phyloP scores from a whole-genome alignment of 1,140 invertebrate species.

The Asobara japonica region DNA sequence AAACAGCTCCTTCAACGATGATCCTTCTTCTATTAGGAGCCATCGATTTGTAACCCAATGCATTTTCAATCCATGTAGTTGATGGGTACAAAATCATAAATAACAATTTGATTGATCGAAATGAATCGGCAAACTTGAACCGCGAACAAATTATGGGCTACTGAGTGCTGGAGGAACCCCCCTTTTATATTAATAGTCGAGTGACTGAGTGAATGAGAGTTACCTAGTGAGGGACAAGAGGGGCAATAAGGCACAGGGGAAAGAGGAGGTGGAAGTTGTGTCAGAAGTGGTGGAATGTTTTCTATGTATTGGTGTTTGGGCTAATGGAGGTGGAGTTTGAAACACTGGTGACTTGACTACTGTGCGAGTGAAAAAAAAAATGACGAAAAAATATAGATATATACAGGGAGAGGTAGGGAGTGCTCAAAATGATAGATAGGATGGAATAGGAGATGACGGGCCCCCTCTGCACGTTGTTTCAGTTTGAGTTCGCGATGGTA shows the following conservation, averaged over 20 bases:
- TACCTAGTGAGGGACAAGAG: slow-evolving; percentile 17
- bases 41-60: no score
- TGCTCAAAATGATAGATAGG: slow-evolving; percentile 65
- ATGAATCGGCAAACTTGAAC: slow-evolving; percentile 40
- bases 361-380: not conserved
- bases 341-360: not conserved
- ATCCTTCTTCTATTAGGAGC: no score
- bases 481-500: slow-evolving; percentile 63
- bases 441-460: slow-evolving; percentile 59
- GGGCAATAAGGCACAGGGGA: slow-evolving; percentile 29
- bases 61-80: not conserved
- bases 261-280: slow-evolving; percentile 26
- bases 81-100: not conserved
- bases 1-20: no score
- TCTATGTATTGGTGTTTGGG: not conserved
- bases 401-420: slow-evolving; percentile 35
- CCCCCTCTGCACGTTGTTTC: slow-evolving; percentile 56
- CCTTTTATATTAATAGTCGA: slow-evolving; percentile 67
- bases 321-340: not conserved
- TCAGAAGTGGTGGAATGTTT: not conserved
- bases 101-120: slow-evolving; percentile 19
- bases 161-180: slow-evolving; percentile 64
- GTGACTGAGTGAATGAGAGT: slow-evolving; percentile 52
- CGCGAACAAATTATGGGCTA: slow-evolving; percentile 53
- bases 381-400: slow-evolving; percentile 22